Evolutionary conservation across 2,888 invertebrate species (phyloP), one percentile per base, ranked within the genome.

Genomic region (Diarsia brunnea): DNA sequence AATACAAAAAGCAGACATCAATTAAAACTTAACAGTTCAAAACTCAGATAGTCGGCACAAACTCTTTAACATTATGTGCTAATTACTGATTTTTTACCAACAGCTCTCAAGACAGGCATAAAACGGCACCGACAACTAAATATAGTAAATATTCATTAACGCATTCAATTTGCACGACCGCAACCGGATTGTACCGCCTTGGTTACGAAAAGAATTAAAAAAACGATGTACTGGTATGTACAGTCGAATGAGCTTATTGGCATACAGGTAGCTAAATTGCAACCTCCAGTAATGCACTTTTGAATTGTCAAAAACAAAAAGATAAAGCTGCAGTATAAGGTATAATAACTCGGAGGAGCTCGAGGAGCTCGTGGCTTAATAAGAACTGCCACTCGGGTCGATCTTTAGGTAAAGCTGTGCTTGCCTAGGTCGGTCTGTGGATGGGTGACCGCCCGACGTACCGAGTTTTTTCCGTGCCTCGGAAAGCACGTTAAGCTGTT

Each of bases 71-170:
- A 87, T 88, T 84, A 90, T 87, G 88, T 89, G 90, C 86, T 90
- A 90, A 91, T 91, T 90, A 84, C 86, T 82, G 70, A 1, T 78
- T 87, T 77, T 89, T 85, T 79, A 75, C 71, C 74, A 79, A 71
- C 53, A 75, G 70, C 75, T 87, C 77, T 83, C 79, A 84, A 89
- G 81, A 87, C 82, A 75, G 84, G 68, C 79, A 81, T 84, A 87
- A 89, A 90, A 90, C 90, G 89, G 84, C 72, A 78, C 90, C 89
- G 91, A 82, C 88, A 69, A 86, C 86, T 88, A 89, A 89, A 89
- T 90, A 90, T 88, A 89, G 91, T 91, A 90, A 93, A 93, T 93
- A 93, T 92, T 93, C 91, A 93, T 94, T 93, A 92, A 81, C 86
- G 88, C 86, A 87, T 85, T 84, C 81, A 84, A 84, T 90, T 87